Evolutionary conservation across 1,140 invertebrate genomes (phyloP), one percentile per base, ranked within the genome.

Genomic region (Holcopasites calliopsidis): DNA sequence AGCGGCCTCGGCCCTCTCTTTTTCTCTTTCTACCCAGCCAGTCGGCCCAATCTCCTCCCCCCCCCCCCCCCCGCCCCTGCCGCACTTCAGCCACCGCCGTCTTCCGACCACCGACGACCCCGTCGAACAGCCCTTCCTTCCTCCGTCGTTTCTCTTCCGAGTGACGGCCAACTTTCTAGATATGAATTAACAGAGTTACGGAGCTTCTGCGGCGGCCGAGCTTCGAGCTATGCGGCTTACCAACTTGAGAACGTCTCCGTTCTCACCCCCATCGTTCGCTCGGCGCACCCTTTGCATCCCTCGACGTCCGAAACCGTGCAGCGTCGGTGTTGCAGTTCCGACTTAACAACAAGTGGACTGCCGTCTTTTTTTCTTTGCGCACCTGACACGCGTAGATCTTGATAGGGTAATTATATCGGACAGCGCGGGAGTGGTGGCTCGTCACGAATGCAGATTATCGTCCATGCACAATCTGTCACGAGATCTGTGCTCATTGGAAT

Each of bases 171-270:
- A 89, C 87, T 91, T 91, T 87, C 86, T 79, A 88, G 88, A 90
- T 91, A 91, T 91, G 90, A 91, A 91, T 91, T 91, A 90, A 91
- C 90, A 86, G 89, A 90, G 89, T 91, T 91, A 90, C 88, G 85
- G 89, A 90, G 90, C 85, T 88, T 88, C 85, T 82, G 85, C 82
- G 83, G 83, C 80, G 76, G 65, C 58, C 82, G 80, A 80, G 76
- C 62, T 61, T 77, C 85, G 86, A 89, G 89, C 88, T 88, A 88
- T 88, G 88, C 87, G 85, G 88, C 85, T 90, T 90, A 89, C 86
- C 85, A 85, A 88, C 82, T 89, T 86, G 80, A 88, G 85, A 89
- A 89, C 89, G 85, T 88, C 86, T 85, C 81, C 64, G 76, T 69
- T n/a, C 57, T 40, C 35, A 4, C 44, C 49, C 50, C 42, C 47